Evolutionary conservation across 2,888 invertebrate genomes (phyloP).

Genomic region (Cataglyphis rosenhaueri): DNA sequence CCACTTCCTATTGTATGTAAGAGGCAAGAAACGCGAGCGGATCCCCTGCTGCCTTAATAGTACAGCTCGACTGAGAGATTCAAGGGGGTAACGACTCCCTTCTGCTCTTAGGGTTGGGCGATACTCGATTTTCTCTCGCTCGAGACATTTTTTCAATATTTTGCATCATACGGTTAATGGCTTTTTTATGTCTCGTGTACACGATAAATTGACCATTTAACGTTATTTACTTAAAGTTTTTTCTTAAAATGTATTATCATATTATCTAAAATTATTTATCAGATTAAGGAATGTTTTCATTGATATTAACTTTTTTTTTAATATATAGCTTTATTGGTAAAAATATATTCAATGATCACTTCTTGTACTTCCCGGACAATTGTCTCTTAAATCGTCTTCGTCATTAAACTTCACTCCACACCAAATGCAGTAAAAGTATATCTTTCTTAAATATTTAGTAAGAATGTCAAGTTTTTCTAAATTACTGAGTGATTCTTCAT

Average conservation of each 20-base stretch:
- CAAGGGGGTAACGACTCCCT: constrained; percentile 59
- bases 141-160: constrained; percentile 71
- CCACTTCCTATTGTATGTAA: constrained; percentile 65
- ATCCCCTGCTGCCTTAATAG: constrained; percentile 81
- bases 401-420: constrained; percentile 91
- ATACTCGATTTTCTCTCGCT: constrained; percentile 58
- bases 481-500: constrained; percentile 79
- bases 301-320: constrained; percentile 9
- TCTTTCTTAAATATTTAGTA: constrained; percentile 89
- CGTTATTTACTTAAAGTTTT: constrained; percentile 25
- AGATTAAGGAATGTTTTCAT: constrained; percentile 7
- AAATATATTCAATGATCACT: constrained; percentile 87
- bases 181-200: constrained; percentile 74
- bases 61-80: constrained; percentile 66
- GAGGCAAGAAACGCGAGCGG: constrained; percentile 70
- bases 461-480: constrained; percentile 88
- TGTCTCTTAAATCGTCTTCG: constrained; percentile 87
- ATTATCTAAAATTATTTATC: background rate
- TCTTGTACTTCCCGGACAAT: constrained; percentile 89
- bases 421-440: constrained; percentile 92
- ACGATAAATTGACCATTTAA: constrained; percentile 57
- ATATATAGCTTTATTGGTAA: background rate
- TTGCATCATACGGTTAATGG: constrained; percentile 77
- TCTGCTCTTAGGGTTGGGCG: constrained; percentile 63
- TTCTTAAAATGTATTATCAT: background rate